Evolutionary conservation across 2,113 vertebrate genomes (phyloP), one percentile per base, ranked within the genome.

Genomic region (Ptilorrhoa leucosticta): DNA sequence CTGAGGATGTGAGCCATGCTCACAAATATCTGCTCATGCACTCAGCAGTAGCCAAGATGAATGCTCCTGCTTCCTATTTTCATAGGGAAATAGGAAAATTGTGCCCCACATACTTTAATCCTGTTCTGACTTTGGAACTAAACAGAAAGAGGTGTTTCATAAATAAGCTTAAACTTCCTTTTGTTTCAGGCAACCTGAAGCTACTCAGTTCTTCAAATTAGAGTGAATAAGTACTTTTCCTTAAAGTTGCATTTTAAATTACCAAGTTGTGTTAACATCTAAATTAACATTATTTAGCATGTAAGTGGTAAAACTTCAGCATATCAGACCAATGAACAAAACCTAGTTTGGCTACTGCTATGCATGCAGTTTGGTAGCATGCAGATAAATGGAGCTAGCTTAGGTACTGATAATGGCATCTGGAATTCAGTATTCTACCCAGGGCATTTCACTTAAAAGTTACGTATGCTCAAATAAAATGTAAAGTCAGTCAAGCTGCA

Each of bases 351-450:
- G 8, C 57, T 39, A 4, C 39, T 15, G 18, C 5, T 28, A 1
- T 1, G 1, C 30, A 12, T 3, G 10, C 18, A 48, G 15, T 22
- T 48, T 28, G 7, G 6, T 10, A 23, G 11, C 24, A 16, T 7
- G 8, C 50, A 71, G 65, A 17, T 17, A 9, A 0, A 7, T 0
- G 9, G 60, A 61, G 26, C 20, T 81, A 45, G 12, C 60, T 78
- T 11, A 14, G 50, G 60, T 66, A 87, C 56, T 35, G 44, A 40
- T 81, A 70, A 40, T 1, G 1, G 3, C 33, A 4, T 5, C 7
- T 39, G 7, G 17, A 60, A 47, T 12, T 39, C 61, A 28, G 7
- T 6, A 11, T 75, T 61, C 17, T 30, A 68, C 28, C 23, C 24
- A 4, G 30, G 33, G 5, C 4, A 26, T 13, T 50, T 30, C n/a